Conservation (phyloP, 2,113 vertebrate genomes). For the Sander vitreus region DNA sequence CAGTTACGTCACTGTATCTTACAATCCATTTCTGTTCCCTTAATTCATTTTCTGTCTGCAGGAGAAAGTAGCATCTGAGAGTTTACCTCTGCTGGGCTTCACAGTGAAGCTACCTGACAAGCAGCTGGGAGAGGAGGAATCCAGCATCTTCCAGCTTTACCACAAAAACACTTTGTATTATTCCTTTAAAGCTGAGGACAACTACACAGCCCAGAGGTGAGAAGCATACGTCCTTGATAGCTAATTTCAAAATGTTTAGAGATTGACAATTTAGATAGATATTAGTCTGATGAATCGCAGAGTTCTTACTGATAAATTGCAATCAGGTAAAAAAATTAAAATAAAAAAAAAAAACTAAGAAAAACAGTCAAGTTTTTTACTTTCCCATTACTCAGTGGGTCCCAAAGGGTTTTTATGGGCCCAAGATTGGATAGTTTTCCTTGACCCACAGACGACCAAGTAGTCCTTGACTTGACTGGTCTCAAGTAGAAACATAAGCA, state of each 20-base stretch:
- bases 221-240: neutral
- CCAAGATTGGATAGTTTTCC: neutral
- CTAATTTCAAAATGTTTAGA: neutral
- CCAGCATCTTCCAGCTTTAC: constrained; percentile 93
- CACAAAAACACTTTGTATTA: constrained; percentile 98
- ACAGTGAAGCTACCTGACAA: constrained; percentile 89
- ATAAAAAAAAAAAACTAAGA: neutral
- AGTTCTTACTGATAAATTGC: neutral
- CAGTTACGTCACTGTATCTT: neutral
- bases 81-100: constrained; percentile 95
- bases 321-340: neutral
- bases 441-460: neutral
- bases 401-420: neutral
- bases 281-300: neutral
- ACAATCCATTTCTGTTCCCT: neutral
- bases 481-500: neutral
- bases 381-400: neutral
- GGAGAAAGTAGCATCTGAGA: constrained; percentile 96
- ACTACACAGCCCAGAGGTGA: constrained; percentile 91
- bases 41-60: constrained; percentile 62
- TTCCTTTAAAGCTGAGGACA: constrained; percentile 93
- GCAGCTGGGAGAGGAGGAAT: constrained; percentile 83
- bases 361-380: neutral
- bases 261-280: neutral
- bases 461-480: neutral